Percentiles rank a stretch among this genome's conserved stretches.
These are phyloP conservation scores for Varanus komodoensis DNA, from an alignment of 2,113 vertebrate genomes.

Conservation along the genomic window DNA sequence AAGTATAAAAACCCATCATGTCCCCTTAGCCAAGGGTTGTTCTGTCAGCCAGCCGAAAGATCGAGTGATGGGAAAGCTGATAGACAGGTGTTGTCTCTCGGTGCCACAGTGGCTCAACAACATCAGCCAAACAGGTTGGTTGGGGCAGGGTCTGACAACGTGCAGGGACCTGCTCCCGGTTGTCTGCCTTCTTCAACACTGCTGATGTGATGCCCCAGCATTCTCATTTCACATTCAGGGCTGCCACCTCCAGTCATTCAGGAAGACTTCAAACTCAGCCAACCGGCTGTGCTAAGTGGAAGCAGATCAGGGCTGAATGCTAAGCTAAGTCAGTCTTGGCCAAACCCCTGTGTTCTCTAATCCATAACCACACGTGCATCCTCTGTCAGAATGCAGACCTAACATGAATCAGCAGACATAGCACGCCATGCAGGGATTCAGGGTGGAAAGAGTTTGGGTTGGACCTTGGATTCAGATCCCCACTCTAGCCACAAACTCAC, in stretches of 20 bases:
- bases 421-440: background rate
- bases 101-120: constrained; percentile 12
- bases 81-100: constrained; percentile 34
- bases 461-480: background rate
- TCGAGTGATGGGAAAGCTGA: constrained; percentile 34
- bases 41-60: constrained; percentile 17
- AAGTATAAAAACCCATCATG: constrained; percentile 12
- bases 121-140: constrained; percentile 24
- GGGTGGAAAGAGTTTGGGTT: background rate
- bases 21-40: background rate
- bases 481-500: background rate
- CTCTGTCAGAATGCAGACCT: background rate
- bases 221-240: background rate
- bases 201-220: background rate
- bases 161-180: constrained; percentile 1
- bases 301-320: background rate
- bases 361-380: background rate
- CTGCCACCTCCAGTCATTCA: background rate
- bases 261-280: background rate
- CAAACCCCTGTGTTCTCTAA: background rate
- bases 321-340: background rate
- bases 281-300: background rate
- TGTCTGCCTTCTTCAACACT: background rate
- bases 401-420: background rate
- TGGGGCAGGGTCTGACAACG: constrained; percentile 7